Conservation (phyloP, 2,113 vertebrate genomes). For the Gymnorhina tibicen region DNA sequence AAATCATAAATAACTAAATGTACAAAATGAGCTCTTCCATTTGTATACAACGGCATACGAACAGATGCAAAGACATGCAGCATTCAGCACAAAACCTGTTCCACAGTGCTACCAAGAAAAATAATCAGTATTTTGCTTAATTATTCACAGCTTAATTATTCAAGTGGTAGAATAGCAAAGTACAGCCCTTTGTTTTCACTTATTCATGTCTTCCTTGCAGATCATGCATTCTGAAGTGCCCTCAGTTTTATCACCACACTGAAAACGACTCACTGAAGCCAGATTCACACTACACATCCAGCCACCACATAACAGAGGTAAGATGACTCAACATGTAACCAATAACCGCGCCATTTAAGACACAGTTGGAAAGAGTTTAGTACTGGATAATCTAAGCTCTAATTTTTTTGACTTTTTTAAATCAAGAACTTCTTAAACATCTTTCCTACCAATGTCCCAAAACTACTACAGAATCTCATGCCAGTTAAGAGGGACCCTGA, state of each 20-base stretch:
- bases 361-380: background rate
- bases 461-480: background rate
- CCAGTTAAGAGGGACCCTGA: background rate
- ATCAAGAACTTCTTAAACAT: background rate
- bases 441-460: background rate
- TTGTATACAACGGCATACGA: background rate
- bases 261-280: background rate
- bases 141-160: background rate
- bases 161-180: background rate
- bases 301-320: rapidly evolving
- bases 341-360: background rate
- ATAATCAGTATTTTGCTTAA: background rate
- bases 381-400: background rate
- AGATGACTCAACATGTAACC: background rate
- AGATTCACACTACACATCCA: background rate
- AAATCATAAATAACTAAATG: background rate
- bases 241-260: background rate
- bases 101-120: background rate
- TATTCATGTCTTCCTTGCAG: background rate
- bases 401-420: background rate
- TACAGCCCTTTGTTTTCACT: background rate
- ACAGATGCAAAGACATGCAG: background rate
- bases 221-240: background rate
- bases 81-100: background rate
- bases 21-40: background rate